Conservation (phyloP, 2,888 invertebrate genomes). For the Vannuccia rotundouncinata region DNA sequence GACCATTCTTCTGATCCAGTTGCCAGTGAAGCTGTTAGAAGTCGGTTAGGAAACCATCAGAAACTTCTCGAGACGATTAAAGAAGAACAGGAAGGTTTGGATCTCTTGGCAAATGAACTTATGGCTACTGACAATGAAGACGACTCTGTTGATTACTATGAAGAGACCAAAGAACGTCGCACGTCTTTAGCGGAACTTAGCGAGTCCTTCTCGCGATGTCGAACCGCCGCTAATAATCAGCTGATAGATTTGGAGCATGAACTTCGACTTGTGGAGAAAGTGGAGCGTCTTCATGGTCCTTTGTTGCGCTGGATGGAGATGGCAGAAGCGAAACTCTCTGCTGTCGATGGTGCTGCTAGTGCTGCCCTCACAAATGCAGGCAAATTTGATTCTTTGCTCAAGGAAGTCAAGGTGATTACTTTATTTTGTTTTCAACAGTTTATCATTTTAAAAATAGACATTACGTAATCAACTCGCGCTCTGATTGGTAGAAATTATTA, state of each 20-base stretch:
- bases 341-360: background rate
- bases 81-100: background rate
- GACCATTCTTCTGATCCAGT: background rate
- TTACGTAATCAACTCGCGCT: no score
- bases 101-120: background rate
- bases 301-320: background rate
- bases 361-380: background rate
- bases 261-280: background rate
- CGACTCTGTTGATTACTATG: background rate
- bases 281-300: background rate
- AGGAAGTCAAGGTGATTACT: background rate
- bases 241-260: background rate
- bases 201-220: background rate
- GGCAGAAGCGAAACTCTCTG: background rate
- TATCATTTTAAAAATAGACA: background rate
- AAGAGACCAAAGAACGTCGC: background rate
- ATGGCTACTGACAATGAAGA: background rate
- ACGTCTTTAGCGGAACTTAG: background rate
- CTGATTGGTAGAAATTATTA: no score
- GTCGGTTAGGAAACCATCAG: background rate
- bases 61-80: background rate
- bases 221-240: background rate
- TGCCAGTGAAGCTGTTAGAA: background rate
- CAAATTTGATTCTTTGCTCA: background rate
- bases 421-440: background rate